Evolutionary conservation across 2,797 vertebrate genomes (phyloP).

Genomic region (Eulemur mongoz): DNA sequence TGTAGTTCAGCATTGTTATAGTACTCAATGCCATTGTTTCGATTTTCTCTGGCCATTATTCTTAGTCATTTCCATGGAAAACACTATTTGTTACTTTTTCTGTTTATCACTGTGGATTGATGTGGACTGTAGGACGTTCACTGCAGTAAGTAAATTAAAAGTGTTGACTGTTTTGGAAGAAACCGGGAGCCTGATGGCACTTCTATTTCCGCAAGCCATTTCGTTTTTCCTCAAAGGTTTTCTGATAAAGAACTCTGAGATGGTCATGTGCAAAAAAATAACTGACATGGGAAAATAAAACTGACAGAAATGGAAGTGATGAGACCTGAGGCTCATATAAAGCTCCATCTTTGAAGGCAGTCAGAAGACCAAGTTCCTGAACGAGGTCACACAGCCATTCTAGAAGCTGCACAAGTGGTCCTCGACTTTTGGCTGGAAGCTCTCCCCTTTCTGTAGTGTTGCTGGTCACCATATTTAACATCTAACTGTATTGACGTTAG

Average conservation of each 20-base stretch:
- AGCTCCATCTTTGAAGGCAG: background rate
- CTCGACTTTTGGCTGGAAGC: background rate
- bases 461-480: background rate
- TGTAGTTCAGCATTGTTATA: background rate
- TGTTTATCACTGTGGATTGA: background rate
- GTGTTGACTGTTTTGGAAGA: background rate
- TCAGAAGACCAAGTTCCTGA: background rate
- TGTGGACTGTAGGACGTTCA: background rate
- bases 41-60: background rate
- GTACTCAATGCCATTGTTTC: background rate
- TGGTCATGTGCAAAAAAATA: background rate
- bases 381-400: background rate
- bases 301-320: background rate
- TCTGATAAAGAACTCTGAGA: background rate
- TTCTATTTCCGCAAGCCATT: background rate
- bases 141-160: background rate
- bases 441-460: background rate
- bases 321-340: background rate
- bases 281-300: background rate
- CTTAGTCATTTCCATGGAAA: slow-evolving; percentile 6
- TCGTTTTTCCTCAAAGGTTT: background rate
- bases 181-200: background rate
- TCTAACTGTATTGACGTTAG: background rate
- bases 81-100: background rate
- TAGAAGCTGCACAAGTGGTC: background rate